A percentile compares a stretch with the other conserved stretches of the same genome.
Conservation (phyloP, 2,113 vertebrate genomes). For the Oreocharis arfaki region DNA sequence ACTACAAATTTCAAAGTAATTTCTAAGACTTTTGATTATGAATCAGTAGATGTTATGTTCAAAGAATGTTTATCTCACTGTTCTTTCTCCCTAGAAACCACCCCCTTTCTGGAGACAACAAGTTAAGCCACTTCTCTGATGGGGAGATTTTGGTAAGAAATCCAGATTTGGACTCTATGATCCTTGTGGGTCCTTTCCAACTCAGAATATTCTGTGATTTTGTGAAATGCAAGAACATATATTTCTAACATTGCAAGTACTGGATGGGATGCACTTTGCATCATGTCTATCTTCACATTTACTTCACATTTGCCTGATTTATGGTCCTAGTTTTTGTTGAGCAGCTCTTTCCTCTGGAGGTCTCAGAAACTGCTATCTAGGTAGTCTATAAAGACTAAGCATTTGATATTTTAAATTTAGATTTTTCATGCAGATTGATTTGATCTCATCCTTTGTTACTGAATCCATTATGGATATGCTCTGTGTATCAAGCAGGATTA, state of each 20-base stretch:
- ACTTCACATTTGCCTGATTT: not conserved
- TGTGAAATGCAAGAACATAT: not conserved
- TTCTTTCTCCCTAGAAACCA: not conserved
- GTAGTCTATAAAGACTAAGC: not conserved
- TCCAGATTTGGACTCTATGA: not conserved
- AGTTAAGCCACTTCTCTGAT: not conserved
- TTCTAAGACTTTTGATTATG: not conserved
- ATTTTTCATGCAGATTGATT: not conserved
- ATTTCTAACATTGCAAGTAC: not conserved
- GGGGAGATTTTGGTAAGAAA: not conserved
- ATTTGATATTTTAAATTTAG: not conserved
- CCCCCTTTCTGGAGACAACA: not conserved
- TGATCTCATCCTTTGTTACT: not conserved
- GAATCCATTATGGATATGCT: not conserved
- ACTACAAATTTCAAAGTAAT: constrained; percentile 11
- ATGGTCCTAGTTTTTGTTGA: not conserved
- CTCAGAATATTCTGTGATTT: not conserved
- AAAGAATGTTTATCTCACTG: not conserved
- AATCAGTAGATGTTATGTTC: not conserved
- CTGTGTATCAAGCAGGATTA: not conserved
- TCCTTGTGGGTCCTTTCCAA: not conserved
- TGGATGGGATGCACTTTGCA: not conserved
- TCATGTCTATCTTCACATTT: not conserved
- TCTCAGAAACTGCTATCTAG: not conserved
- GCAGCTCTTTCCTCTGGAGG: not conserved